Conservation (phyloP, 2,113 vertebrate species). For the Pandion haliaetus region DNA sequence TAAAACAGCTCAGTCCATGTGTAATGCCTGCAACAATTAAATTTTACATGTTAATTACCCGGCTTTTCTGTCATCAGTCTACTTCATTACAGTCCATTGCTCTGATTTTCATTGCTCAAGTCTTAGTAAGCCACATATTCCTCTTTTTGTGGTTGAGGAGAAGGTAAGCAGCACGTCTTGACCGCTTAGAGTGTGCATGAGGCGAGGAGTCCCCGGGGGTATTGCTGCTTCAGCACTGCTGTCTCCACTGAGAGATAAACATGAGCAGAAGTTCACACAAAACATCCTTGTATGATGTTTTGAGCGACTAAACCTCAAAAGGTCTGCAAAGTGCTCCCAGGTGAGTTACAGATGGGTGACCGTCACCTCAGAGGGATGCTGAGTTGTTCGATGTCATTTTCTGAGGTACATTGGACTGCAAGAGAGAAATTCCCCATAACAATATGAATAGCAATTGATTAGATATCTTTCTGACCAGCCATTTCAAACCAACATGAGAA, state of each 20-base stretch:
- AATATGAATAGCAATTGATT: neutral
- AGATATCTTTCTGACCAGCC: neutral
- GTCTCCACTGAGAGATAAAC: neutral
- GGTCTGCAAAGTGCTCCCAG: neutral
- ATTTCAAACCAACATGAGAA: neutral
- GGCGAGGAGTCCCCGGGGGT: neutral
- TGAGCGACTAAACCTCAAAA: neutral
- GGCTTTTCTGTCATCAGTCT: neutral
- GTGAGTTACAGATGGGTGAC: neutral
- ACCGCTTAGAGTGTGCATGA: neutral
- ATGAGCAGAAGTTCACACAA: neutral
- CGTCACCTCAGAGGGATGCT: neutral
- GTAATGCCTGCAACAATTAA: neutral
- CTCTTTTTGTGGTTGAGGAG: neutral
- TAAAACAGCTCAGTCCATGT: neutral
- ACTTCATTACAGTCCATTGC: neutral
- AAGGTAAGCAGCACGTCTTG: neutral
- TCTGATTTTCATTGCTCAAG: neutral
- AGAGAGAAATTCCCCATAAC: neutral
- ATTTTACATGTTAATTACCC: neutral
- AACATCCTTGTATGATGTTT: neutral
- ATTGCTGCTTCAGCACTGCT: neutral
- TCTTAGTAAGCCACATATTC: neutral
- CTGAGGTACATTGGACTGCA: rapidly evolving
- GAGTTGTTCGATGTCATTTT: neutral